These are phyloP conservation scores for Sceliomorpha sp. DNA, from an alignment of 2,888 invertebrate species.

Conservation along the genomic window DNA sequence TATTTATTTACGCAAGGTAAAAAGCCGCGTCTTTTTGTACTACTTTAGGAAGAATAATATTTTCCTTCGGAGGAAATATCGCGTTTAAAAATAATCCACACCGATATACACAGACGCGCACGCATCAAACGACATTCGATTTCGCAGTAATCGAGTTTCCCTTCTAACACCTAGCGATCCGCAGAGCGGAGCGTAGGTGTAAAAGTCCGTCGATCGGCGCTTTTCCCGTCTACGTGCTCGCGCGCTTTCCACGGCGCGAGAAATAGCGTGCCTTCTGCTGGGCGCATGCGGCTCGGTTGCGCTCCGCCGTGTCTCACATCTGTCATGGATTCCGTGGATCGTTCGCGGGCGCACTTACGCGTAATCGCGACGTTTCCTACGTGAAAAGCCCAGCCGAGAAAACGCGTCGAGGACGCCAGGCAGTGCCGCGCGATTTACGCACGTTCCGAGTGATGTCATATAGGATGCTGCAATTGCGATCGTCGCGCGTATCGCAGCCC, in stretches of 20 bases:
- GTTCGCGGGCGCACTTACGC: conserved; percentile 72
- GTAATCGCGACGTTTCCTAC: conserved; percentile 66
- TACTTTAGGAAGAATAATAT: too few relatives aligned
- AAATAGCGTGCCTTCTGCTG: conserved; percentile 65
- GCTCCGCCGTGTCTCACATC: conserved; percentile 63
- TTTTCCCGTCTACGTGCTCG: conserved; percentile 54
- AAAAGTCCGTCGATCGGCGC: too few relatives aligned
- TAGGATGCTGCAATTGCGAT: conserved; percentile 15
- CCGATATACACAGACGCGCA: too few relatives aligned
- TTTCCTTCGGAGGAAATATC: too few relatives aligned
- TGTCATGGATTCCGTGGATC: conserved; percentile 77
- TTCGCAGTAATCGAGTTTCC: too few relatives aligned
- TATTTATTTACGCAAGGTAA: too few relatives aligned
- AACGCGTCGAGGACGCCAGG: conserved; percentile 35
- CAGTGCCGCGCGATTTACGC: conserved; percentile 48
- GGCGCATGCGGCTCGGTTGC: conserved; percentile 70
- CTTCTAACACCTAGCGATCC: too few relatives aligned
- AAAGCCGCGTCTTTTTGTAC: too few relatives aligned
- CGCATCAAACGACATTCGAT: too few relatives aligned
- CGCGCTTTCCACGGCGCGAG: conserved; percentile 51
- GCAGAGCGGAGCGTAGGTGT: too few relatives aligned
- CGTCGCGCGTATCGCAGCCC: conserved; percentile 17
- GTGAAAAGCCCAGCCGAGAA: conserved; percentile 61
- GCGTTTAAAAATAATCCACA: too few relatives aligned
- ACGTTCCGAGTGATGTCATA: conserved; percentile 55